phyloP scores from a whole-genome alignment of 35 echinoderm and acorn worm genomes.

The Ophiothrix spiculata region DNA sequence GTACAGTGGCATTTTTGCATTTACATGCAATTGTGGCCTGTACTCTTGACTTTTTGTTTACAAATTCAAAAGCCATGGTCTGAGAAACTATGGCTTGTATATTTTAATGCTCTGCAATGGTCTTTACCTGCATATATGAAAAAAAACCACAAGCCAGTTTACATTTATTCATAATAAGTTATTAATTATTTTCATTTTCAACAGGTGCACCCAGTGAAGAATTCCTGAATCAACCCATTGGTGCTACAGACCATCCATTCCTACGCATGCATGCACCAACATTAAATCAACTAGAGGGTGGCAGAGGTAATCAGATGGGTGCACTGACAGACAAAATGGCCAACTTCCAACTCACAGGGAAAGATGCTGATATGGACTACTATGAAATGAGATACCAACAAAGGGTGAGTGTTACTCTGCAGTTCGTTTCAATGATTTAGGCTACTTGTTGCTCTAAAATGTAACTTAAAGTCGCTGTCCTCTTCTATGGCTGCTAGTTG shows the following conservation, averaged over 20 bases:
- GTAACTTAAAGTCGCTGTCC: neutral
- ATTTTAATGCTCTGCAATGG: no score
- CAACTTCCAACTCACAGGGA: slow-evolving; percentile 72
- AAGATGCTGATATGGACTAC: slow-evolving; percentile 91
- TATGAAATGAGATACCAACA: slow-evolving; percentile 97
- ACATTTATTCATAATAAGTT: no score
- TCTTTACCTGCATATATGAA: no score
- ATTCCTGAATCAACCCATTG: slow-evolving; percentile 74
- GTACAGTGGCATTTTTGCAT: no score
- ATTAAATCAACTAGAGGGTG: slow-evolving; percentile 45
- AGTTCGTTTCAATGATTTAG: neutral
- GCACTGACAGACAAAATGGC: slow-evolving; percentile 59
- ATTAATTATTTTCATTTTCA: no score
- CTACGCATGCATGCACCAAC: slow-evolving; percentile 81
- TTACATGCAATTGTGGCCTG: no score
- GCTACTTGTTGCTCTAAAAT: neutral
- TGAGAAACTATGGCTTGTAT: no score
- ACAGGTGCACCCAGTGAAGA: slow-evolving; percentile 74
- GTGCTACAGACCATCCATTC: slow-evolving; percentile 80
- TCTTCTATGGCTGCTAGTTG: neutral
- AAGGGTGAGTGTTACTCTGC: slow-evolving; percentile 49
- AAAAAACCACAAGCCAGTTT: no score
- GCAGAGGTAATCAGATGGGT: slow-evolving; percentile 29
- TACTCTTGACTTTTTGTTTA: no score
- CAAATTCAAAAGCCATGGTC: no score